Percentiles rank a stretch among this genome's conserved stretches.
Conservation (phyloP, 1,140 invertebrate species). For the Ganaspis sp. region DNA sequence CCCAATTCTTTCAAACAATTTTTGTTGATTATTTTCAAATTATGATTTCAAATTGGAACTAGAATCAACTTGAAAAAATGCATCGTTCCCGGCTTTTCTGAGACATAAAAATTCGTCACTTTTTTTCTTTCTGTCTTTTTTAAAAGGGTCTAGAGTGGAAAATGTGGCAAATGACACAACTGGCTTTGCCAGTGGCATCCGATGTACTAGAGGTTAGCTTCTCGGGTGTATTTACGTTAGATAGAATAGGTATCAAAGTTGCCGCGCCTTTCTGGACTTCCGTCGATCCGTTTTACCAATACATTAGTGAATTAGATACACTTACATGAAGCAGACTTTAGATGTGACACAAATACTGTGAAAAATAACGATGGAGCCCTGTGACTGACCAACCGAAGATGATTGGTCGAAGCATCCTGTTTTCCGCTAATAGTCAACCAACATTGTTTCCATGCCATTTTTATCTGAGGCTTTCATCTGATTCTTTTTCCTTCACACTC, state of each 20-base stretch:
- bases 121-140: too few species aligned
- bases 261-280: conserved; percentile 57
- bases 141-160: background rate
- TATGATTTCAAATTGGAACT: too few species aligned
- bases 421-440: background rate
- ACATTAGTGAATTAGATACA: conserved; percentile 49
- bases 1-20: too few species aligned
- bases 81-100: too few species aligned
- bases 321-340: conserved; percentile 37
- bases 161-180: conserved; percentile 22
- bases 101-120: too few species aligned
- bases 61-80: too few species aligned
- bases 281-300: conserved; percentile 54
- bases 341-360: conserved; percentile 28
- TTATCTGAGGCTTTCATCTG: background rate
- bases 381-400: conserved; percentile 59
- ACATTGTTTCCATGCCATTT: background rate
- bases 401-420: conserved; percentile 55
- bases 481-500: background rate
- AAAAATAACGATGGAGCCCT: conserved; percentile 46
- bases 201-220: conserved; percentile 57
- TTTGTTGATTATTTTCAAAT: too few species aligned
- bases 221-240: conserved; percentile 56
- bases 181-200: conserved; percentile 52
- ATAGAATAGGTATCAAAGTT: conserved; percentile 54